Evolutionary conservation across 2,113 vertebrate genomes (phyloP).

Genomic region (Melozone crissalis): DNA sequence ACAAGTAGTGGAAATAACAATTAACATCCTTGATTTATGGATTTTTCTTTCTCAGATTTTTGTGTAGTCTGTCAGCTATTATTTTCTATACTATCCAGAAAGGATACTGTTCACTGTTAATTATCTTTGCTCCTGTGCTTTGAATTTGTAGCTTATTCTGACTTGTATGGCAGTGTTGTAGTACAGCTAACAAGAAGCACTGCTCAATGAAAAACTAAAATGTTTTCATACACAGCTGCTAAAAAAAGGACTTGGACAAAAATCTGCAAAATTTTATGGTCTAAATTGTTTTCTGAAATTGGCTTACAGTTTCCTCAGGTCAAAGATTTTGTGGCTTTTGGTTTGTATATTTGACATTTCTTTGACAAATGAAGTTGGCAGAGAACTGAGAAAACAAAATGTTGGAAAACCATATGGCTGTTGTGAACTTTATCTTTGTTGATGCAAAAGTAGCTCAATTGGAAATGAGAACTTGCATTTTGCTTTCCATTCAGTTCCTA

Average conservation of each 20-base stretch:
- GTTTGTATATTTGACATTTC: background rate
- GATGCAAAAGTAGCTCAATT: background rate
- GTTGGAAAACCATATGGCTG: background rate
- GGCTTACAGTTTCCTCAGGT: background rate
- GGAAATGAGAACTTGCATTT: background rate
- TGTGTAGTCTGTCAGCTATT: background rate
- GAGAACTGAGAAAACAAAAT: background rate
- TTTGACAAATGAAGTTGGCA: background rate
- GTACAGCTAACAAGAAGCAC: background rate
- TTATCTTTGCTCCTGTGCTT: background rate
- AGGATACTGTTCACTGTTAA: background rate
- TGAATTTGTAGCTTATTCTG: background rate
- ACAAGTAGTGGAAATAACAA: conserved; percentile 56
- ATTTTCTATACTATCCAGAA: conserved; percentile 20
- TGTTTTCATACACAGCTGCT: background rate
- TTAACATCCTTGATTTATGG: conserved; percentile 52
- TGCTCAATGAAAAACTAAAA: background rate
- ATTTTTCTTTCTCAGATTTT: background rate
- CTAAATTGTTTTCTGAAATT: background rate
- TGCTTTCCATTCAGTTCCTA: background rate
- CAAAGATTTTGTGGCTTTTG: background rate
- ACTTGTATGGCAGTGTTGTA: background rate
- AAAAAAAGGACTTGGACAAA: background rate
- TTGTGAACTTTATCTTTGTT: background rate
- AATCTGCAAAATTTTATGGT: background rate